phyloP scores from a whole-genome alignment of 2,888 invertebrate species.

The Zygaena filipendulae region DNA sequence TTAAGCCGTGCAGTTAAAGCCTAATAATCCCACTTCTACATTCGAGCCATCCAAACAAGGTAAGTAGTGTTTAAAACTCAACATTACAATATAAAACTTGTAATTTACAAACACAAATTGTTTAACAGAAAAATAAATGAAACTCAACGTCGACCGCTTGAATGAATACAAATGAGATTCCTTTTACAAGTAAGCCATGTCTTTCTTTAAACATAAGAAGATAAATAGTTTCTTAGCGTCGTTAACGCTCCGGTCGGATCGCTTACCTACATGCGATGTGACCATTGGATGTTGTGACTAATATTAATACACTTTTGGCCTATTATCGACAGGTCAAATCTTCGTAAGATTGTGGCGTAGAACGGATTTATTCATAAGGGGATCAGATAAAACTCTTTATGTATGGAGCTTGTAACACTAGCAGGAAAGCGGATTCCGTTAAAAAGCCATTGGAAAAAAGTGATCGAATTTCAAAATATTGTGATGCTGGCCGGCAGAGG shows the following conservation, averaged over 20 bases:
- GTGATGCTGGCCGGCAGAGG: slow-evolving; percentile 26
- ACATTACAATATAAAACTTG: slow-evolving; percentile 43
- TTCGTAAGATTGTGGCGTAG: slow-evolving; percentile 23
- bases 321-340: slow-evolving; percentile 56
- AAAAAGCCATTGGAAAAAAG: no score
- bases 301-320: slow-evolving; percentile 61
- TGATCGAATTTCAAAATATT: slow-evolving; percentile 54
- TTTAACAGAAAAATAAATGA: slow-evolving; percentile 53
- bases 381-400: slow-evolving; percentile 51
- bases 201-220: slow-evolving; percentile 46
- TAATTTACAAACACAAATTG: slow-evolving; percentile 55
- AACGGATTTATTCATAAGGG: slow-evolving; percentile 41
- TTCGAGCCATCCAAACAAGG: slow-evolving; percentile 41
- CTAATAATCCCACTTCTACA: no score
- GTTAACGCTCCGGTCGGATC: slow-evolving; percentile 50
- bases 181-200: slow-evolving; percentile 54
- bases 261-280: slow-evolving; percentile 55
- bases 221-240: slow-evolving; percentile 56
- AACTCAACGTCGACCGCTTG: slow-evolving; percentile 32
- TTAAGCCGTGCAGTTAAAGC: no score
- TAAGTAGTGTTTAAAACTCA: slow-evolving; percentile 33
- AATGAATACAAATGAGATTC: slow-evolving; percentile 60
- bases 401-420: slow-evolving; percentile 30
- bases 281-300: slow-evolving; percentile 55
- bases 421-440: slow-evolving; percentile 26